Conservation (phyloP, 2,797 vertebrate genomes). For the Poeciliopsis turneri region DNA sequence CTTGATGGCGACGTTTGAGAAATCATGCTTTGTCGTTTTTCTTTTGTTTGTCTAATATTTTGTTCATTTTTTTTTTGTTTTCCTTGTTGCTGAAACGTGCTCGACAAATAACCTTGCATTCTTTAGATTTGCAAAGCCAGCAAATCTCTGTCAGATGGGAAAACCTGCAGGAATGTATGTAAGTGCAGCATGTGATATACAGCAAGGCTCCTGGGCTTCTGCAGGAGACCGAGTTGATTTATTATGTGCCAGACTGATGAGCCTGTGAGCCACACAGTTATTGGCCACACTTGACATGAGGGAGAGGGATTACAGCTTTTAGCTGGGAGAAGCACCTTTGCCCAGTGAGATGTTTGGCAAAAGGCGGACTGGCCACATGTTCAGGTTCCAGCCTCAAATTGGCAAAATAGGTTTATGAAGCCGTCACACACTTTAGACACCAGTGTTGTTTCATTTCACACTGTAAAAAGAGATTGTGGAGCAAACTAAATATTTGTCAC, state of each 20-base stretch:
- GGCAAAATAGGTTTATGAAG: constrained; percentile 29
- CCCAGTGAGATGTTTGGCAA: constrained; percentile 51
- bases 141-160: constrained; percentile 21
- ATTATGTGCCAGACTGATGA: constrained; percentile 63
- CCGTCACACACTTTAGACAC: constrained; percentile 18
- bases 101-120: background rate
- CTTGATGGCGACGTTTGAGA: background rate
- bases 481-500: background rate
- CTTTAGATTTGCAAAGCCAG: constrained; percentile 36
- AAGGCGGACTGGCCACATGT: constrained; percentile 36
- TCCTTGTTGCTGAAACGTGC: background rate
- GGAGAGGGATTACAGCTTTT: constrained; percentile 63
- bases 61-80: no score
- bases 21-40: background rate
- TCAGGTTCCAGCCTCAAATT: constrained; percentile 14
- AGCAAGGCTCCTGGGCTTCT: constrained; percentile 51
- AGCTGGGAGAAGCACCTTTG: constrained; percentile 58
- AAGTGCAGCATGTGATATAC: constrained; percentile 43
- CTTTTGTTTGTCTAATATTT: background rate
- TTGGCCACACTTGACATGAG: constrained; percentile 56
- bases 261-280: constrained; percentile 51
- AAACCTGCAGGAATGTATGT: constrained; percentile 46
- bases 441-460: constrained; percentile 3
- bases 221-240: constrained; percentile 55
- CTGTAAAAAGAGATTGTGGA: background rate